phyloP scores from a whole-genome alignment of 2,797 vertebrate species.

The Yasuhikotakia modesta region DNA sequence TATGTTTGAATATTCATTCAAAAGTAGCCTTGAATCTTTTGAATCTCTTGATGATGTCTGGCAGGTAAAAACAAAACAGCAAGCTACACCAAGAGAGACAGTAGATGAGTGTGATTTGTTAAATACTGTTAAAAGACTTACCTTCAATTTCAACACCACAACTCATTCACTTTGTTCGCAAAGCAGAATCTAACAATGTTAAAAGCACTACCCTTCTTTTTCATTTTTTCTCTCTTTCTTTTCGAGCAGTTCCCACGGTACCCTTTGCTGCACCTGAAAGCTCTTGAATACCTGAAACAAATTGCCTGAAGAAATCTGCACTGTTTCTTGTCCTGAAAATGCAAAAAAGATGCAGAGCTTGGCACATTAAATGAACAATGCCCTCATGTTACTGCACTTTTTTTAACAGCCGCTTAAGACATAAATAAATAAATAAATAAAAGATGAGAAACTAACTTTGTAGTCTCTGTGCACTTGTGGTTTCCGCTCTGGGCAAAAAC shows the following conservation, averaged over 20 bases:
- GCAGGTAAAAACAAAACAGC: neutral
- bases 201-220: slow-evolving; percentile 62
- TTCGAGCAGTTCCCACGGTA: slow-evolving; percentile 80
- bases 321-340: slow-evolving; percentile 71
- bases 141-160: neutral
- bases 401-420: slow-evolving; percentile 75
- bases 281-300: slow-evolving; percentile 84
- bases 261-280: slow-evolving; percentile 78
- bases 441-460: slow-evolving; percentile 72
- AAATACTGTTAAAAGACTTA: slow-evolving; percentile 17
- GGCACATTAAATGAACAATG: slow-evolving; percentile 78
- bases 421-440: slow-evolving; percentile 68
- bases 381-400: slow-evolving; percentile 74
- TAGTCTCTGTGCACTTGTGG: slow-evolving; percentile 76
- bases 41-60: neutral
- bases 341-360: slow-evolving; percentile 70
- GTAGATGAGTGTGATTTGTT: neutral
- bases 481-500: slow-evolving; percentile 80
- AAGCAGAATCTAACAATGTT: slow-evolving; percentile 77
- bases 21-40: slow-evolving; percentile 2
- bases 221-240: slow-evolving; percentile 62
- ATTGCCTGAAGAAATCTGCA: slow-evolving; percentile 82
- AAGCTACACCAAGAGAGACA: slow-evolving; percentile 10
- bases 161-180: slow-evolving; percentile 66
- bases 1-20: neutral